Conservation (phyloP, 2,888 invertebrate species). For the Tuta absoluta region DNA sequence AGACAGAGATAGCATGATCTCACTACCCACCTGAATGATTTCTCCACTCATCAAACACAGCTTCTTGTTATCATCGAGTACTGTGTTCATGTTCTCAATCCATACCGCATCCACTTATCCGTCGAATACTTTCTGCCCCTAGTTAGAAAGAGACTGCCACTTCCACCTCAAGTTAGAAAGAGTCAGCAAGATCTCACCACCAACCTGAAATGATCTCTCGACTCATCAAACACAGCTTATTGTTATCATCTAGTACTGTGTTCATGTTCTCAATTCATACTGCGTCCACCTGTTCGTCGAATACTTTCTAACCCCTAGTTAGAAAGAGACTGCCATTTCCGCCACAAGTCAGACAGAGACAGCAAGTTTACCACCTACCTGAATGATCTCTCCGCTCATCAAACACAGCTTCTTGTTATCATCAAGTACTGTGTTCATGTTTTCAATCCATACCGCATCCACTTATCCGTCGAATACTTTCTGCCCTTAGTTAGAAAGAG, state of each 20-base stretch:
- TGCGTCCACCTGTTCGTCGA: constrained; percentile 98
- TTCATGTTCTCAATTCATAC: constrained; percentile 99
- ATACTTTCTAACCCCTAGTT: constrained; percentile 87
- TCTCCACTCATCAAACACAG: constrained; percentile 67
- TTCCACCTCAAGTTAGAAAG: too few species aligned
- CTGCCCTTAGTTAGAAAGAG: neutral
- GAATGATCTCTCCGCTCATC: neutral
- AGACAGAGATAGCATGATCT: neutral
- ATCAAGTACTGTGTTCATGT: neutral
- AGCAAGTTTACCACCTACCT: neutral
- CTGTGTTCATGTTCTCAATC: neutral
- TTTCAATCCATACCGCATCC: neutral
- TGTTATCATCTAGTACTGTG: constrained; percentile 96
- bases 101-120: neutral
- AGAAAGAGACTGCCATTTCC: neutral
- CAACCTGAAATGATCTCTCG: constrained; percentile 94
- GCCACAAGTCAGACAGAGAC: too few species aligned
- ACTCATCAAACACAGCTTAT: constrained; percentile 97
- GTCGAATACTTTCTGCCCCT: neutral
- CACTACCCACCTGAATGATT: constrained; percentile 86
- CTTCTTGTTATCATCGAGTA: neutral
- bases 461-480: neutral
- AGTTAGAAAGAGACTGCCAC: neutral
- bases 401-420: neutral
- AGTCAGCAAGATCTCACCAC: neutral